Evolutionary conservation across 1,140 invertebrate species (phyloP).

Genomic region (Daktulosphaira vitifoliae): DNA sequence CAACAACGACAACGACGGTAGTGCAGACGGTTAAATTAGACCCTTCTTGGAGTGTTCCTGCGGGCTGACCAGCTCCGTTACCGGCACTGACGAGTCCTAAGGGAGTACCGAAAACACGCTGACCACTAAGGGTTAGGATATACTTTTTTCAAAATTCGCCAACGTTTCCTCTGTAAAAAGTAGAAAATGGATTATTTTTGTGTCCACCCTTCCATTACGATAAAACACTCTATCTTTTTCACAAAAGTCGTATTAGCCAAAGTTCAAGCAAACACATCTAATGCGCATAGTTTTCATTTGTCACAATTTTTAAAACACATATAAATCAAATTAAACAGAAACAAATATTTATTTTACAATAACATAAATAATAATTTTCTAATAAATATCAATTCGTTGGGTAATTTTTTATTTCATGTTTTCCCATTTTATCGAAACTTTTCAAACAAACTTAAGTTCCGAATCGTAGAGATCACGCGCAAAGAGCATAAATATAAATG

Average conservation of each 20-base stretch:
- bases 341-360: no score
- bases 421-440: no score
- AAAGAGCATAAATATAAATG: no score
- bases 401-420: no score
- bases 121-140: conserved; percentile 22
- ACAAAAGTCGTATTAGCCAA: conserved; percentile 22
- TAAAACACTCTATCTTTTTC: conserved; percentile 15
- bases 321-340: no score
- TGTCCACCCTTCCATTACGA: conserved; percentile 1
- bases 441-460: no score
- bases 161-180: not conserved
- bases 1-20: conserved; percentile 22
- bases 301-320: no score
- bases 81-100: conserved; percentile 24
- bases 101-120: conserved; percentile 29
- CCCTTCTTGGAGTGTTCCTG: conserved; percentile 29
- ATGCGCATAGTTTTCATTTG: no score
- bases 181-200: conserved; percentile 26
- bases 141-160: not conserved
- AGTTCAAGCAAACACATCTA: no score
- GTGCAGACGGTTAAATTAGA: conserved; percentile 24
- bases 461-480: no score
- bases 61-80: conserved; percentile 30
- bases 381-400: no score
- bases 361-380: no score